These are phyloP conservation scores for Pluvianellus socialis DNA, from an alignment of 2,113 vertebrate species.

Conservation along the genomic window DNA sequence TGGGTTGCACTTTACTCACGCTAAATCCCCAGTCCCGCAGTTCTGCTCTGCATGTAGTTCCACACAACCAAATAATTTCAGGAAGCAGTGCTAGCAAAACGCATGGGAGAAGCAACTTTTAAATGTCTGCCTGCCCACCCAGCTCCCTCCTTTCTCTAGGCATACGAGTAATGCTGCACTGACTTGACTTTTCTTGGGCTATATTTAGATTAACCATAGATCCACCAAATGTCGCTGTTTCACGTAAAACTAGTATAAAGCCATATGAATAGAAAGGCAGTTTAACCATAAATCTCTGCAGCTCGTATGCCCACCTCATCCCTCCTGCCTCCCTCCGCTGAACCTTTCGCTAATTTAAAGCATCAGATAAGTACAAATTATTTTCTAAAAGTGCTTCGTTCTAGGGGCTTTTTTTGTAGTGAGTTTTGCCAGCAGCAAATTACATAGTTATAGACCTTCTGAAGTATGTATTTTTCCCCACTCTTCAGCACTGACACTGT, in stretches of 20 bases:
- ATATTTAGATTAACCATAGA: constrained; percentile 7
- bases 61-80: not conserved
- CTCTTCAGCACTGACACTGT: not conserved
- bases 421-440: not conserved
- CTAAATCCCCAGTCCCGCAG: not conserved
- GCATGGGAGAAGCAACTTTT: not conserved
- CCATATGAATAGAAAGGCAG: not conserved
- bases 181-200: constrained; percentile 1
- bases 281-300: not conserved
- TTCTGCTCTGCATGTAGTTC: not conserved
- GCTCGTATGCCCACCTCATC: not conserved
- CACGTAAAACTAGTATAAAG: not conserved
- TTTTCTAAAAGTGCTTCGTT: not conserved
- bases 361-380: not conserved
- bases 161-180: not conserved
- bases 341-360: not conserved
- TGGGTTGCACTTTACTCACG: not conserved
- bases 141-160: not conserved
- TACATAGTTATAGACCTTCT: not conserved
- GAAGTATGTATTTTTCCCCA: not conserved
- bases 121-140: not conserved
- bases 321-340: rapidly evolving
- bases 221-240: constrained; percentile 25
- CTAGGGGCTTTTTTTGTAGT: not conserved
- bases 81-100: not conserved